These are phyloP conservation scores for Papilio demoleus DNA, from an alignment of 2,888 invertebrate species.

Conservation along the genomic window DNA sequence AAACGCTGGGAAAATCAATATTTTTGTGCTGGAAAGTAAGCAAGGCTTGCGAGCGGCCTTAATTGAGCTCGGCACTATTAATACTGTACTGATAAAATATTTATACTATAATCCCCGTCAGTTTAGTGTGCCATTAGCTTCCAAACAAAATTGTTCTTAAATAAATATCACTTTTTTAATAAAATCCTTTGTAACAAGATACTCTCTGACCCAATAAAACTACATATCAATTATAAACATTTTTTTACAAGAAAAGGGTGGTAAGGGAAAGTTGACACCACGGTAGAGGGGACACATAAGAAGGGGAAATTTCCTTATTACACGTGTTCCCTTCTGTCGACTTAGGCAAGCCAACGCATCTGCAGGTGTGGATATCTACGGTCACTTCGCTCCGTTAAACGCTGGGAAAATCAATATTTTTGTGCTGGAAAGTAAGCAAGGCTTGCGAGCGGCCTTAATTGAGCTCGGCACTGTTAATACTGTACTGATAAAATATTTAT, in stretches of 20 bases:
- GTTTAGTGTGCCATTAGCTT: slow-evolving; percentile 44
- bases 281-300: too few relatives aligned
- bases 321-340: too few relatives aligned
- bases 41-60: slow-evolving; percentile 53
- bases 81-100: slow-evolving; percentile 47
- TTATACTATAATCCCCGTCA: slow-evolving; percentile 39
- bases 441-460: slow-evolving; percentile 56
- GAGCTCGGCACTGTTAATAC: slow-evolving; percentile 48
- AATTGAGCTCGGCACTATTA: slow-evolving; percentile 52
- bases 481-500: slow-evolving; percentile 47
- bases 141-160: slow-evolving; percentile 3
- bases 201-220: not conserved
- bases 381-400: too few relatives aligned
- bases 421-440: slow-evolving; percentile 47
- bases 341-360: too few relatives aligned
- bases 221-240: not conserved
- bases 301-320: too few relatives aligned
- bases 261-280: too few relatives aligned
- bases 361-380: too few relatives aligned
- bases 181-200: not conserved
- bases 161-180: not conserved
- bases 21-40: slow-evolving; percentile 48
- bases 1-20: slow-evolving; percentile 59
- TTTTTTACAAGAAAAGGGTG: too few relatives aligned
- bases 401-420: slow-evolving; percentile 58